phyloP scores from a whole-genome alignment of 2,888 invertebrate genomes.

The Lacanobia oleracea region DNA sequence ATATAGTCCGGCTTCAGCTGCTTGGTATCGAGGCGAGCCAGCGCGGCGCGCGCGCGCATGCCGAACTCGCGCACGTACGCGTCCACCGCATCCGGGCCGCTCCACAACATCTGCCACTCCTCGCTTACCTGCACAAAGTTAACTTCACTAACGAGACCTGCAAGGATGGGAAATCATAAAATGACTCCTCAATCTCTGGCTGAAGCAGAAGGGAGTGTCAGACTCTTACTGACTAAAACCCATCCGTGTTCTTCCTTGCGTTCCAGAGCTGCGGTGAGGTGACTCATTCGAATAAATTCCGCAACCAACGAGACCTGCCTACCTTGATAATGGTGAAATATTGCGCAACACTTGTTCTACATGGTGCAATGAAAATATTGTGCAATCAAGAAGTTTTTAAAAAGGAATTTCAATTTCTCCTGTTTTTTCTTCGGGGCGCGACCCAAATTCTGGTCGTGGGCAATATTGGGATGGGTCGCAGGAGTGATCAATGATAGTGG shows the following conservation, averaged over 20 bases:
- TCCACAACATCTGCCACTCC: constrained; percentile 84
- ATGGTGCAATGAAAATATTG: neutral
- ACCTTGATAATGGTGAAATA: neutral
- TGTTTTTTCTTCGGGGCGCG: too few species aligned
- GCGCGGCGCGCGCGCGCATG: constrained; percentile 79
- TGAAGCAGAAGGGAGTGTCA: too few species aligned
- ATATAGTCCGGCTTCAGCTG: constrained; percentile 66
- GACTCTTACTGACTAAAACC: too few species aligned
- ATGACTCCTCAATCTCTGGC: too few species aligned
- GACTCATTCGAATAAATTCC: too few species aligned
- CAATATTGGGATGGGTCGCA: too few species aligned
- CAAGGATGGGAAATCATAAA: too few species aligned
- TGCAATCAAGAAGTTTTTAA: neutral
- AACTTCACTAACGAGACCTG: neutral
- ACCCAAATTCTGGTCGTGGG: too few species aligned
- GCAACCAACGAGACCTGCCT: neutral
- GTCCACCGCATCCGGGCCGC: constrained; percentile 78
- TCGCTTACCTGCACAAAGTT: constrained; percentile 78
- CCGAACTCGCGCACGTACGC: constrained; percentile 81
- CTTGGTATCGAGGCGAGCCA: constrained; percentile 63
- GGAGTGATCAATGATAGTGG: too few species aligned
- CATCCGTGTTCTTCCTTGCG: too few species aligned
- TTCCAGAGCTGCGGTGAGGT: too few species aligned
- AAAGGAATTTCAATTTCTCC: neutral
- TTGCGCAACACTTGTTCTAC: neutral